These are phyloP conservation scores for Diploscapter pachys DNA, from an alignment of 1,140 invertebrate species.

Conservation along the genomic window DNA sequence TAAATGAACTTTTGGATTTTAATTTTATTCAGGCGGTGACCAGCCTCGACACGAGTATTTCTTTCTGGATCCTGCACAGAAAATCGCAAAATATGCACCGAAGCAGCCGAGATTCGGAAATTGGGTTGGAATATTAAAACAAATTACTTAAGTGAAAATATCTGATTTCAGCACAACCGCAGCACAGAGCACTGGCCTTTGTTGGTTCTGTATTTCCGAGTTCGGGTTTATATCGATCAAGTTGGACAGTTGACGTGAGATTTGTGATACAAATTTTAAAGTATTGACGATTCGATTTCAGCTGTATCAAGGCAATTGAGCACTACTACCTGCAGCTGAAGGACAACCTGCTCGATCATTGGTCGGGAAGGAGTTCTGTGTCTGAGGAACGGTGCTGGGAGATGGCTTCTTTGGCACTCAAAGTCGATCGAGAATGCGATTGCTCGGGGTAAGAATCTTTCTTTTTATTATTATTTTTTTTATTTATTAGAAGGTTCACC, in stretches of 20 bases:
- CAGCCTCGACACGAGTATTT: conserved; percentile 74
- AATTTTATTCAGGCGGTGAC: conserved; percentile 21
- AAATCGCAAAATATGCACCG: conserved; percentile 88
- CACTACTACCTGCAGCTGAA: conserved; percentile 89
- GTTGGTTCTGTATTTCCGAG: conserved; percentile 82
- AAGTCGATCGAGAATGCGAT: conserved; percentile 81
- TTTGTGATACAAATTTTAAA: conserved; percentile 7
- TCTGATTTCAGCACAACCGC: conserved; percentile 74
- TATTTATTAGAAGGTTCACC: neutral
- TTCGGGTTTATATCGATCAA: conserved; percentile 87
- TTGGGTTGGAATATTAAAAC: conserved; percentile 70
- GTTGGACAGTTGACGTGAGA: conserved; percentile 70
- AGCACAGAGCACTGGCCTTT: conserved; percentile 77
- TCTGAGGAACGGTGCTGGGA: conserved; percentile 73
- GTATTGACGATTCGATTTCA: neutral
- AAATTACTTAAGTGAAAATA: neutral
- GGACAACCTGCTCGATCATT: conserved; percentile 72
- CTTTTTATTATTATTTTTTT: neutral
- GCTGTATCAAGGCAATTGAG: conserved; percentile 70
- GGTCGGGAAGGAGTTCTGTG: conserved; percentile 55
- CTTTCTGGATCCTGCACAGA: conserved; percentile 86
- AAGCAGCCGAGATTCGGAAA: conserved; percentile 89
- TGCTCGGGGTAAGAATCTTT: conserved; percentile 23
- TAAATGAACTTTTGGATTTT: neutral
- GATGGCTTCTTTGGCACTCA: conserved; percentile 79